Base-by-base conservation (phyloP, 2,113 vertebrate genomes). In the Campylomormyrus tamandua region DNA sequence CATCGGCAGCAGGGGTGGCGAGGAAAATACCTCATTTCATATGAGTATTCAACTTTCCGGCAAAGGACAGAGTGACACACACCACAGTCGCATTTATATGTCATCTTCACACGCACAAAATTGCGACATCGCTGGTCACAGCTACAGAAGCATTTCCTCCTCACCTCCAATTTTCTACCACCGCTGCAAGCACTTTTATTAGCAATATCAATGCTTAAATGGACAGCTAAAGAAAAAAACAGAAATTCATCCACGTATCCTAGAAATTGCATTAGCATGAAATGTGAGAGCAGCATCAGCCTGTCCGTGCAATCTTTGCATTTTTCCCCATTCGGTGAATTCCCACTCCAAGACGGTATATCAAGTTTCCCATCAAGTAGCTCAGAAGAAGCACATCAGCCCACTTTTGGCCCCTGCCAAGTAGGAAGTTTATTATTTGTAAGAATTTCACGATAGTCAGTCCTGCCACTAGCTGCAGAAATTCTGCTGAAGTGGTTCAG, bases 401-500 rank as follows among this genome's bases (percentile, higher is more conserved):
- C 62, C 39, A 49, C 90, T 19, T 48, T 89, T 92, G 89, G 90
- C 91, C 92, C 56, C 83, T 91, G 90, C 91, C 87, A 89, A 89
- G 13, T 46, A 80, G 92, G 90, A 89, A 91, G 95, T 95, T 95
- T 95, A 94, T 96, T 95, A 95, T 94, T 93, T 93, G 93, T 95
- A 95, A 95, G 95, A 94, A 95, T 93, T 93, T 90, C 91, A 93
- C 91, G 94, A 94, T 90, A 94, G 89, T 46, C 88, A 90, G 90
- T 90, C 91, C 90, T 90, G 87, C 93, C 84, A 93, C 90, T 93
- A 93, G 94, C 94, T 95, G 91, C 94, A 92, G 91, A 94, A 94
- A 93, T 94, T 94, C 94, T 93, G 92, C 92, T 91, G 95, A 95
- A 96, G 94, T 93, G 94, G 91, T 96, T 94, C 93, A 92, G 93